A percentile compares a stretch with the other conserved stretches of the same genome.
phyloP scores from a whole-genome alignment of 2,797 vertebrate genomes.

The Oryzias sinensis region DNA sequence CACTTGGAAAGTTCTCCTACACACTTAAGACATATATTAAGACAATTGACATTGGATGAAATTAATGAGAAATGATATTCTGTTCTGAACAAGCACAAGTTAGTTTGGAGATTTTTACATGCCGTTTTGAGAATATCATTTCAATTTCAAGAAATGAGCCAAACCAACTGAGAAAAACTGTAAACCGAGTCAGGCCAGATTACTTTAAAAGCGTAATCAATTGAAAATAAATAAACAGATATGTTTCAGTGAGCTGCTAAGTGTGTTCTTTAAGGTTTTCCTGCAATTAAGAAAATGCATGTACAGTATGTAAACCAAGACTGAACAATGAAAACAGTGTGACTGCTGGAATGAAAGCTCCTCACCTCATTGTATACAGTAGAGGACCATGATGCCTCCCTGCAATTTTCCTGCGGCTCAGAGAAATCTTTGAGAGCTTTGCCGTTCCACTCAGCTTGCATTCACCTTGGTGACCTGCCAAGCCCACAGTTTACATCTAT shows the following conservation, averaged over 20 bases:
- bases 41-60: not conserved
- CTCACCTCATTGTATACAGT: slow-evolving; percentile 8
- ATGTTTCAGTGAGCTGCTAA: slow-evolving; percentile 2
- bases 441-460: slow-evolving; percentile 65
- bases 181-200: no score
- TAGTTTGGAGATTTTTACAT: not conserved
- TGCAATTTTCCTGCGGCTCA: slow-evolving; percentile 39
- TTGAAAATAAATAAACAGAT: not conserved
- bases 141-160: not conserved
- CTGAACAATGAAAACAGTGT: slow-evolving; percentile 10
- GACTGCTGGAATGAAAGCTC: not conserved
- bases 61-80: no score
- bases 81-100: not conserved
- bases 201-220: no score
- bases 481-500: slow-evolving; percentile 60
- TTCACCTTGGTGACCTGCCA: slow-evolving; percentile 60
- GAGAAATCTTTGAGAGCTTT: slow-evolving; percentile 59
- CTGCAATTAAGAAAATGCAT: not conserved
- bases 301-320: not conserved
- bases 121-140: not conserved
- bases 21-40: no score
- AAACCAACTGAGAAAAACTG: no score
- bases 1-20: no score
- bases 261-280: slow-evolving; percentile 1
- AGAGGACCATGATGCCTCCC: slow-evolving; percentile 25